Percentiles rank a stretch among this genome's conserved stretches.
These are phyloP conservation scores for Ephialtes manifestator DNA, from an alignment of 2,888 invertebrate genomes.

Conservation along the genomic window DNA sequence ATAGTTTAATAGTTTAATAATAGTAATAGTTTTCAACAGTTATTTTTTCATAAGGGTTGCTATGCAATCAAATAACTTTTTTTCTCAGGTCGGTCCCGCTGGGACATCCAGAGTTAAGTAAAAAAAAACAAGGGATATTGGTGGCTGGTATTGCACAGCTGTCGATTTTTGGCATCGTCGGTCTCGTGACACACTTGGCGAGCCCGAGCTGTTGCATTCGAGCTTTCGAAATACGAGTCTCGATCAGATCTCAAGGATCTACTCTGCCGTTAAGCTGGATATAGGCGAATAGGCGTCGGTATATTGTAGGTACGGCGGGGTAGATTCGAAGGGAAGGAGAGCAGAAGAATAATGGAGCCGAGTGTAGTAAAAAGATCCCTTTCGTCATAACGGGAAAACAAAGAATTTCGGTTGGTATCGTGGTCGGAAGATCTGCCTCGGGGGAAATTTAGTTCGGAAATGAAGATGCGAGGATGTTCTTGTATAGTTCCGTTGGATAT, in stretches of 20 bases:
- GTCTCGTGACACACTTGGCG: constrained; percentile 35
- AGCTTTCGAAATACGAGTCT: constrained; percentile 34
- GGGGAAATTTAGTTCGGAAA: constrained; percentile 59
- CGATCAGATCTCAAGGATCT: constrained; percentile 53
- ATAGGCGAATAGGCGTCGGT: background rate
- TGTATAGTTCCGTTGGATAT: background rate
- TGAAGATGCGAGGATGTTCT: constrained; percentile 11
- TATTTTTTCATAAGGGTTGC: no score
- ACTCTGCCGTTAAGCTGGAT: constrained; percentile 22
- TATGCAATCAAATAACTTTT: no score
- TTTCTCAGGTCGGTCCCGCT: no score
- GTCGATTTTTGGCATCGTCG: constrained; percentile 41
- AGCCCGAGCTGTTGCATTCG: constrained; percentile 49
- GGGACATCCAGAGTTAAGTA: no score
- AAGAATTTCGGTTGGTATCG: constrained; percentile 55
- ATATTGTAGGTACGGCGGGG: background rate
- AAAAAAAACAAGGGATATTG: constrained; percentile 30
- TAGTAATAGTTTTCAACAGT: no score
- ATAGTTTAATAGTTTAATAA: no score
- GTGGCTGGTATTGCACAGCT: constrained; percentile 47
- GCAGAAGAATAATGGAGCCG: constrained; percentile 37
- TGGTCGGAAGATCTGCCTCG: constrained; percentile 48
- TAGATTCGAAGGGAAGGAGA: constrained; percentile 26
- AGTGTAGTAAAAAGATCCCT: constrained; percentile 49
- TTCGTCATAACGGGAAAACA: constrained; percentile 57